Conservation (phyloP, 2,888 invertebrate genomes). For the Zeuzera pyrina region DNA sequence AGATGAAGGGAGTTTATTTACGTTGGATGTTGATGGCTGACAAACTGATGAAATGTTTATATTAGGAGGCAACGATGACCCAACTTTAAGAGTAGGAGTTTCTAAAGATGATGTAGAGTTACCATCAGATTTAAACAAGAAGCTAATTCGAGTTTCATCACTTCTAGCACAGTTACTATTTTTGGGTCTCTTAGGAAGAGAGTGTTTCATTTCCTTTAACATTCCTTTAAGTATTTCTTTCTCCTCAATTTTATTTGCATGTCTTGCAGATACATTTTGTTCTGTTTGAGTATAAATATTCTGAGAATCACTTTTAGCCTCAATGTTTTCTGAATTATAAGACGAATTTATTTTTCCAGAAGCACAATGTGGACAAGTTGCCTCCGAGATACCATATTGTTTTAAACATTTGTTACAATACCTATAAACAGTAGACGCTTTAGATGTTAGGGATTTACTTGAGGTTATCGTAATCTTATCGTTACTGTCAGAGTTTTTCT, state of each 20-base stretch:
- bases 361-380: slow-evolving; percentile 39
- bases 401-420: slow-evolving; percentile 49
- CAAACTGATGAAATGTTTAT: too few relatives aligned
- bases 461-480: slow-evolving; percentile 2
- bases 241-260: slow-evolving; percentile 40
- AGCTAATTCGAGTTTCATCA: slow-evolving; percentile 6
- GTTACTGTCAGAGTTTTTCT: slow-evolving; percentile 22
- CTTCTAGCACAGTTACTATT: slow-evolving; percentile 14
- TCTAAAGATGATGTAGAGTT: slow-evolving; percentile 22
- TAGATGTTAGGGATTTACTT: too few relatives aligned
- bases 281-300: slow-evolving; percentile 38
- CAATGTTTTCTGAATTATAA: slow-evolving; percentile 11
- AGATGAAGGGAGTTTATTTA: too few relatives aligned
- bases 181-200: slow-evolving; percentile 69
- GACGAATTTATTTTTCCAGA: slow-evolving; percentile 19
- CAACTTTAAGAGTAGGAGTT: slow-evolving; percentile 51
- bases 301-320: slow-evolving; percentile 17
- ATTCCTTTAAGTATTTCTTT: slow-evolving; percentile 78
- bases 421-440: slow-evolving; percentile 42
- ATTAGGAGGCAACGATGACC: slow-evolving; percentile 24
- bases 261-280: slow-evolving; percentile 14
- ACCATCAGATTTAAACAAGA: slow-evolving; percentile 4
- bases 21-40: too few relatives aligned
- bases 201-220: slow-evolving; percentile 85
- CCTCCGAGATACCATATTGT: slow-evolving; percentile 43